Base-by-base conservation (phyloP, 1,140 invertebrate genomes). In the Ostrea denselamellosa region DNA sequence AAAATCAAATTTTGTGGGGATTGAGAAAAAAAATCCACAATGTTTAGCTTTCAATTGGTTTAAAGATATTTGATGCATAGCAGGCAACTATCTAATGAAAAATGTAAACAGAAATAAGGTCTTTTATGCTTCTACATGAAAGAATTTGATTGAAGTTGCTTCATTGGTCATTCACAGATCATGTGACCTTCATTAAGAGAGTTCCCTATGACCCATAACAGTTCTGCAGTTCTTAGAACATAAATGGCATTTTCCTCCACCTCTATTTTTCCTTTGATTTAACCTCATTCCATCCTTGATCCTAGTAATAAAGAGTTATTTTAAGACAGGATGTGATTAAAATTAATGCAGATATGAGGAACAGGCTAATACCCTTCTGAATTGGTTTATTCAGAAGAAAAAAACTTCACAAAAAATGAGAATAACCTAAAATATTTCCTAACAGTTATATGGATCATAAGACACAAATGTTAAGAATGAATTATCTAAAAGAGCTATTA, bases 321-420 rank as follows among this genome's bases (percentile, higher is more conserved):
- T 34, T 28, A 34, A 77, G 68, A 34, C 68, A 77, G 68, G 68
- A 77, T 34, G 68, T 77, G 68, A 25, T 77, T 77, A 77, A 34
- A 34, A 77, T 22, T 14, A 28, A 44, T 44, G 34, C 34, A 44
- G 5, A 44, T 44, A 44, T 44, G 34, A 44, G 34, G 34, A 44
- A 44, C 34, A 44, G 34, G 34, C 34, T 44, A 44, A 44, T 44
- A 44, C 34, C 34, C 34, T 44, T 44, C 34, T 44, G 34, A 44
- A 44, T 44, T 44, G 34, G 34, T 44, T 44, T 44, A 44, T 44
- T 44, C 34, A 44, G 34, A 44, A n/a, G n/a, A n/a, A n/a, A n/a
- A n/a, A 44, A 44, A 44, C 34, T 44, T 44, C 34, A 44, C 34
- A 1, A 44, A 44, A 44, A 44, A 44, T 44, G 34, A 44, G 34